Base-by-base conservation (phyloP, 2,888 invertebrate species). In the Melanotus villosus region DNA sequence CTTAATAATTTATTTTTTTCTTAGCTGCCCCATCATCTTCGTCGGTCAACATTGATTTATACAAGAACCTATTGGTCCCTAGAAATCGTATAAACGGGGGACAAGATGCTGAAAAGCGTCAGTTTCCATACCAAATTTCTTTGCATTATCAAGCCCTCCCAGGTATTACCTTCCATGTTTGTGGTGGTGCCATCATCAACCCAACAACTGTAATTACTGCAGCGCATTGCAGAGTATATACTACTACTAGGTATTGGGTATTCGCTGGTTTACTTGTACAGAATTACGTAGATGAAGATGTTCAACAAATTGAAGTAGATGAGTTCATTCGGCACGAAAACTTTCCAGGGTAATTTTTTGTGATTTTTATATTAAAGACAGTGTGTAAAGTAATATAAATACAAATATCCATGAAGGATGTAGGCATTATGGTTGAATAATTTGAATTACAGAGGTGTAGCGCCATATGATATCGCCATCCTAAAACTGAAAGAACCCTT, bases 81-180 rank as follows among this genome's bases (percentile, higher is more conserved):
- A 14, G 30, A 0, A 3, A n/a, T 9, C 59, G 59, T 1, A 41
- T 59, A 23, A 6, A 18, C 19, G 30, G 43, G 2, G 59, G 59
- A 2, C 2, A 43, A 19, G 10, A 59, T 4, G 43, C 43, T 6
- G 19, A 30, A 1, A 59, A 26, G 1, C 6, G n/a, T 1, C 43
- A 59, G 19, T 30, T 59, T 21, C 59, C 45, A 1, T 59, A 59
- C 19, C 59, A 59, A 32, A 45, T 30, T 16, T 41, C 59, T 5
- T 43, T 87, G 36, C 58, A 85, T 34, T 38, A 16, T 16, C 4
- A 7, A 5, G 9, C 30, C 1, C 32, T 2, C 3, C 7, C 4
- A 2, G 19, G 9, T 9, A 18, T 18, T 5, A 18, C 16, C 16
- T 26, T 7, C 26, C 59, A 59, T 32, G n/a, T 45, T 45, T 59